Evolutionary conservation across 2,113 vertebrate genomes (phyloP).

Genomic region (Tenebrosternarchus preto): DNA sequence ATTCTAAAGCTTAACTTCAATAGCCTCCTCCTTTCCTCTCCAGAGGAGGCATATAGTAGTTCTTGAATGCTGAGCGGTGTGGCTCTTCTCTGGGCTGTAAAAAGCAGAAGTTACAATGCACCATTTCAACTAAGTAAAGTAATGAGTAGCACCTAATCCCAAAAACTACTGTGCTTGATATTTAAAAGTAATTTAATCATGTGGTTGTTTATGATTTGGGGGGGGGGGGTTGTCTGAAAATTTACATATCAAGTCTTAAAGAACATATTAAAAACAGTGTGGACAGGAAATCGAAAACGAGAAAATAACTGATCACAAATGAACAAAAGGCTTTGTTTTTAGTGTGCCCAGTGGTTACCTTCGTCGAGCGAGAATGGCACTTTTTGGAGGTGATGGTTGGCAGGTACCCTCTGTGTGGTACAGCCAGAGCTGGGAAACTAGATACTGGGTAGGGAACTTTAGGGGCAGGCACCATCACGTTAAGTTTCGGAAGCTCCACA

Average conservation of each 20-base stretch:
- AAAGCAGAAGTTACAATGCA: conserved; percentile 48
- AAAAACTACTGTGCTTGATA: neutral
- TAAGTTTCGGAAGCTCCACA: conserved; percentile 74
- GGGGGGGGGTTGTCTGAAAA: too few species aligned
- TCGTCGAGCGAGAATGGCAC: conserved; percentile 65
- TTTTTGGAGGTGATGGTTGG: conserved; percentile 70
- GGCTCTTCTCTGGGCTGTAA: conserved; percentile 77
- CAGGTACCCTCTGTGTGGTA: conserved; percentile 59
- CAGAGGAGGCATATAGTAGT: conserved; percentile 73
- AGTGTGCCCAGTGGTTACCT: conserved; percentile 69
- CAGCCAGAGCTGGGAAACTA: conserved; percentile 58
- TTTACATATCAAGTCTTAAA: too few species aligned
- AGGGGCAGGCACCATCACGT: conserved; percentile 61
- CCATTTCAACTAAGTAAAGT: conserved; percentile 42
- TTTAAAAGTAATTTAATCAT: too few species aligned
- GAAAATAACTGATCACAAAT: neutral
- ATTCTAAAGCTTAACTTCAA: conserved; percentile 64
- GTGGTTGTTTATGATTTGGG: too few species aligned
- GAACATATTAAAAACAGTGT: too few species aligned
- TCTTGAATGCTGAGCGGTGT: conserved; percentile 63
- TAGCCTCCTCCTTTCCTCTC: conserved; percentile 68
- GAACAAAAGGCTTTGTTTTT: neutral
- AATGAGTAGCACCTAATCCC: neutral
- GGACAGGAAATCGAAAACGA: too few species aligned
- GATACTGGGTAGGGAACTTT: conserved; percentile 66